phyloP scores from a whole-genome alignment of 2,797 vertebrate species.

The Parauchenoglanis punctatus region DNA sequence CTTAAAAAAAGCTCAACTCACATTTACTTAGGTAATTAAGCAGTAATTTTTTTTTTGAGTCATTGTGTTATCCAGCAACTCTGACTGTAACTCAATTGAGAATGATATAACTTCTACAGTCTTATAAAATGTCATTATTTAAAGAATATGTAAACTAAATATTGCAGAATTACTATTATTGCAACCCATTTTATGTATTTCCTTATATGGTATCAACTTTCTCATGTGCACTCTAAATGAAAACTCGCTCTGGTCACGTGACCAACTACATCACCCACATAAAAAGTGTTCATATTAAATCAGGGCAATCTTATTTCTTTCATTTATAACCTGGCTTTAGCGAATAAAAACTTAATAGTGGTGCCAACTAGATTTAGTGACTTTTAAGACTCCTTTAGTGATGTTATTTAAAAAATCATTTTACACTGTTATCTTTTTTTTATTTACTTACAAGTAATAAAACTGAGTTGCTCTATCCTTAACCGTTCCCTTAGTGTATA shows the following conservation, averaged over 20 bases:
- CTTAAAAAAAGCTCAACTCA: background rate
- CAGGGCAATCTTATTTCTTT: background rate
- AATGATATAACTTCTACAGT: background rate
- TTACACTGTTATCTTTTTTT: background rate
- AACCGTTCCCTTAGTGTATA: background rate
- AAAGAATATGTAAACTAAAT: background rate
- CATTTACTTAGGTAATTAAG: background rate
- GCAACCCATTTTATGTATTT: background rate
- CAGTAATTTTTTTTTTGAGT: background rate
- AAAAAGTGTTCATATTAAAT: background rate
- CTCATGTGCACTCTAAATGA: background rate
- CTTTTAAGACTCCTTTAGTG: background rate
- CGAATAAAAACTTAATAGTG: background rate
- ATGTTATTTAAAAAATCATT: background rate
- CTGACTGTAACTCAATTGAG: background rate
- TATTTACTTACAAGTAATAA: background rate
- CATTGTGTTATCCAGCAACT: background rate
- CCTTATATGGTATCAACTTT: constrained; percentile 9
- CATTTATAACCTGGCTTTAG: background rate
- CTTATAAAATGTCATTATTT: background rate
- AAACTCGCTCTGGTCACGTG: background rate
- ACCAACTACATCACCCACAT: background rate
- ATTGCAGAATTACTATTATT: background rate
- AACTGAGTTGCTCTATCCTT: background rate
- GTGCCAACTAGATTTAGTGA: background rate